Evolutionary conservation across 1,140 invertebrate genomes (phyloP).

Genomic region (Drusus annulatus): DNA sequence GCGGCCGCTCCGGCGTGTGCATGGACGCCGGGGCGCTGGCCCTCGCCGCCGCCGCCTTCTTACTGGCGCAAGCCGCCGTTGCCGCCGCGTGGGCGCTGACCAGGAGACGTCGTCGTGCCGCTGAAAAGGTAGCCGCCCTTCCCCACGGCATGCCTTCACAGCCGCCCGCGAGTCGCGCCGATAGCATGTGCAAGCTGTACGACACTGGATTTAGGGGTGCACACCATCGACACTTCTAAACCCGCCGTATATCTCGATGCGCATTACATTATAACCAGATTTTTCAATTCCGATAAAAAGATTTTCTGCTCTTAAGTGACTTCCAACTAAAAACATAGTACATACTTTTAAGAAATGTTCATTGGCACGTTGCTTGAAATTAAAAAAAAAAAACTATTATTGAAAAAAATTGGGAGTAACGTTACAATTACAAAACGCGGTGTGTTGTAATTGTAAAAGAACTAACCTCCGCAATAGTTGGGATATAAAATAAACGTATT

Average conservation of each 20-base stretch:
- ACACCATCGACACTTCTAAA: slow-evolving; percentile 86
- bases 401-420: neutral
- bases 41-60: slow-evolving; percentile 85
- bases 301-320: neutral
- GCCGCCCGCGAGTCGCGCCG: slow-evolving; percentile 76
- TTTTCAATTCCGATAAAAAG: neutral
- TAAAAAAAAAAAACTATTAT: neutral
- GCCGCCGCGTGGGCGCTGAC: slow-evolving; percentile 88
- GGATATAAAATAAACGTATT: too few relatives aligned
- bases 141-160: slow-evolving; percentile 61
- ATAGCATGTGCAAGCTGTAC: slow-evolving; percentile 89
- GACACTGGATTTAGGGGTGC: slow-evolving; percentile 81
- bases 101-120: slow-evolving; percentile 83
- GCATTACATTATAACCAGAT: neutral
- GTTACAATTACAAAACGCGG: neutral
- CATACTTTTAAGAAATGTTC: too few relatives aligned
- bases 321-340: neutral
- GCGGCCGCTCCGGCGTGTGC: slow-evolving; percentile 75
- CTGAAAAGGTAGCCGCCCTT: slow-evolving; percentile 70
- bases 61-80: slow-evolving; percentile 86
- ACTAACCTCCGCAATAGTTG: neutral
- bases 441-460: neutral
- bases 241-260: neutral
- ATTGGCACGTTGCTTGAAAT: too few relatives aligned
- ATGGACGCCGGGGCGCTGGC: slow-evolving; percentile 85